Conservation (phyloP, 1,140 invertebrate genomes). For the Fopius arisanus region DNA sequence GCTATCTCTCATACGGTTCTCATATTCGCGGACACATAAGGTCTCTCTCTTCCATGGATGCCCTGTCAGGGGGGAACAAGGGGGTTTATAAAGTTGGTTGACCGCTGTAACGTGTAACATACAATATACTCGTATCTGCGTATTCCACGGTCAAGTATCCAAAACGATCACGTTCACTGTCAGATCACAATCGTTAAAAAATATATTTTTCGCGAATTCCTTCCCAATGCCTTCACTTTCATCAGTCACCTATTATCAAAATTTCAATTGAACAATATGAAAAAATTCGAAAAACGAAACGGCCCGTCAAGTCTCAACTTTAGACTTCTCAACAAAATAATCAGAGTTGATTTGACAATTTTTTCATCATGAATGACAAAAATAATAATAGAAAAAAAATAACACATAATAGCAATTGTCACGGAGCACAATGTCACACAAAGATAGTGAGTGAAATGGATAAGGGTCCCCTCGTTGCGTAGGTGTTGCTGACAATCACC, state of each 20-base stretch:
- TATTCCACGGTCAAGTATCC: not conserved
- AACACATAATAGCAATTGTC: not conserved
- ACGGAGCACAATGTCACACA: constrained; percentile 8
- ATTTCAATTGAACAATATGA: no score
- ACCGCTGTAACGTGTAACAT: not conserved
- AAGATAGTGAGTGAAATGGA: not conserved
- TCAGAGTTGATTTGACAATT: not conserved
- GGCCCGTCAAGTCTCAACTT: no score
- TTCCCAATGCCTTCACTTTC: no score
- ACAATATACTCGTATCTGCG: not conserved
- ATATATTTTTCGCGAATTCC: no score
- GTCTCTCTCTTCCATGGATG: not conserved
- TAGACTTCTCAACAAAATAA: no score
- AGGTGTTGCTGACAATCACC: constrained; percentile 14
- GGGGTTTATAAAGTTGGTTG: not conserved
- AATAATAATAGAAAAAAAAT: not conserved
- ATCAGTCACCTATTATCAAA: no score
- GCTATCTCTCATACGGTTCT: not conserved
- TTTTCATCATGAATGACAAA: not conserved
- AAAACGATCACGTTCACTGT: not conserved
- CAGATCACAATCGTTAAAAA: not conserved
- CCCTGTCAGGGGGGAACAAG: not conserved
- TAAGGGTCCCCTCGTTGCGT: constrained; percentile 1
- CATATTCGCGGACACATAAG: not conserved
- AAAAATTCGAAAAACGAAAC: no score